These are phyloP conservation scores for Halcyon smyrnensis DNA, from an alignment of 2,797 vertebrate species.

Conservation along the genomic window DNA sequence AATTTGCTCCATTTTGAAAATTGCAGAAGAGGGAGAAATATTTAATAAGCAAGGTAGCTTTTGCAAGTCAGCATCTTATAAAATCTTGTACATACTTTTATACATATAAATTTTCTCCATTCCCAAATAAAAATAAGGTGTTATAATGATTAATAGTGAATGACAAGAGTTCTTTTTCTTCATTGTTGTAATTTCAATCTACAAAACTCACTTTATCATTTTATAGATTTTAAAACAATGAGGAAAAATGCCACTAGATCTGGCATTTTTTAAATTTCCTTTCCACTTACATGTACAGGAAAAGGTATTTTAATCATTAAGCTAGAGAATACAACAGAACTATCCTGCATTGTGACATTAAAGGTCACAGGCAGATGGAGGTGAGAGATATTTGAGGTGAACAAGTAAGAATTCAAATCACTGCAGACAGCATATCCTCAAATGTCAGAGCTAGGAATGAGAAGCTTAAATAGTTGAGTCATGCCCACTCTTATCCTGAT, in stretches of 20 bases:
- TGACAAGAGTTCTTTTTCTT: background rate
- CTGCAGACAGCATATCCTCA: background rate
- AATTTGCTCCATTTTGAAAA: background rate
- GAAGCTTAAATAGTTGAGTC: background rate
- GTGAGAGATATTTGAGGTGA: background rate
- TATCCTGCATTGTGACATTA: background rate
- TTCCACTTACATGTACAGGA: background rate
- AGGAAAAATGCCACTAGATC: background rate
- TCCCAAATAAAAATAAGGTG: background rate
- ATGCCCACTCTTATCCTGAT: background rate
- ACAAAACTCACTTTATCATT: background rate
- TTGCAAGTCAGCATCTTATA: background rate
- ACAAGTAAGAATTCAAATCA: background rate
- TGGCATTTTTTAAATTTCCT: background rate
- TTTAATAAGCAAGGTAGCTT: background rate
- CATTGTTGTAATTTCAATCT: background rate
- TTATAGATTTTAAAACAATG: background rate
- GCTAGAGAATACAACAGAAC: background rate
- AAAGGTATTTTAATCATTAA: background rate
- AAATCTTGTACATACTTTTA: background rate
- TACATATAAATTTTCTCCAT: background rate
- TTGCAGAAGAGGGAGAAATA: background rate
- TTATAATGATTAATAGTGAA: background rate
- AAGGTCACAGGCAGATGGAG: background rate
- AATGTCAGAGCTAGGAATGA: background rate